Conservation (phyloP, 2,888 invertebrate species). For the Beris morrisii region DNA sequence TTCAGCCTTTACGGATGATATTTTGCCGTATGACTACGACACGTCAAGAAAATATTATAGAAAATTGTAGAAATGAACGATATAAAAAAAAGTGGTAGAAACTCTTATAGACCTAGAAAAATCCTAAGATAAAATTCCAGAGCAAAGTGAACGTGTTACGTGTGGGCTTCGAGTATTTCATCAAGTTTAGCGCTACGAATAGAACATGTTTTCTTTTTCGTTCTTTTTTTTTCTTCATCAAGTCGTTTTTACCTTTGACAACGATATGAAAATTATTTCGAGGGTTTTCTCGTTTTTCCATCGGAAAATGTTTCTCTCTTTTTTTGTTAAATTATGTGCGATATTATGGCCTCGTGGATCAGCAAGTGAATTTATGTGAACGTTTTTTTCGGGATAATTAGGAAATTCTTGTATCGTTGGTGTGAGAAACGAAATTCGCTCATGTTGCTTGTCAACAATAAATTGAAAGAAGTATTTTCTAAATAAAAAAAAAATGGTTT, state of each 20-base stretch:
- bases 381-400: too few species aligned
- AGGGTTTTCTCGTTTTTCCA: conserved; percentile 4
- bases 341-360: too few species aligned
- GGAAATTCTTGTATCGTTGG: too few species aligned
- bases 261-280: too few species aligned
- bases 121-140: conserved; percentile 29
- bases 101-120: conserved; percentile 5
- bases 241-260: not conserved
- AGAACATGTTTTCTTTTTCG: conserved; percentile 30
- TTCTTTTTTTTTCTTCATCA: not conserved
- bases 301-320: not conserved
- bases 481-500: too few species aligned
- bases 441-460: too few species aligned
- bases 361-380: too few species aligned
- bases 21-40: not conserved
- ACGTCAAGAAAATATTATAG: conserved; percentile 5
- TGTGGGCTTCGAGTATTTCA: conserved; percentile 31
- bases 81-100: not conserved
- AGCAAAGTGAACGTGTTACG: conserved; percentile 30
- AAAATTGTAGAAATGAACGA: conserved; percentile 18
- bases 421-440: too few species aligned
- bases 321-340: too few species aligned
- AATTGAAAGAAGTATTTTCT: too few species aligned
- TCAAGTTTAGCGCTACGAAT: conserved; percentile 22
- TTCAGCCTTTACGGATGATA: too few species aligned